These are phyloP conservation scores for Heliornis fulica DNA, from an alignment of 2,113 vertebrate genomes.

Conservation along the genomic window DNA sequence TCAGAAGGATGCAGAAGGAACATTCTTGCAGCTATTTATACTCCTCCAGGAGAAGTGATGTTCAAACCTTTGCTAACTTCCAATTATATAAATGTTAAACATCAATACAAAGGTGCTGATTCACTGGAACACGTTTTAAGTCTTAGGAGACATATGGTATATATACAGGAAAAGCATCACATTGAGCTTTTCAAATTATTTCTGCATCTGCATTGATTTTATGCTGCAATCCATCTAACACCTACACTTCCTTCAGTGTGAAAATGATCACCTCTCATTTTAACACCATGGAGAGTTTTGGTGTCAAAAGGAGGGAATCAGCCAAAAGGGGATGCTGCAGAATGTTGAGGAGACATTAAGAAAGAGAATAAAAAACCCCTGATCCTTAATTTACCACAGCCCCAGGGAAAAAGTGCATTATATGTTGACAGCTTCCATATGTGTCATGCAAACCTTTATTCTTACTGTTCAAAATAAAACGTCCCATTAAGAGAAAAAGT, in stretches of 20 bases:
- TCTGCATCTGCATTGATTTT: constrained; percentile 48
- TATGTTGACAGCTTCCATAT: constrained; percentile 69
- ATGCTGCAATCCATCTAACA: constrained; percentile 8
- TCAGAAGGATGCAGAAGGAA: background rate
- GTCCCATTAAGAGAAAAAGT: constrained; percentile 44
- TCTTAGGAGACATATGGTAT: background rate
- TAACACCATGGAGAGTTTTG: background rate
- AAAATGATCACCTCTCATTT: constrained; percentile 28
- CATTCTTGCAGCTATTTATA: background rate
- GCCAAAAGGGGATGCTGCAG: background rate
- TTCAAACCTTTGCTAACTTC: background rate
- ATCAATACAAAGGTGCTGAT: constrained; percentile 36
- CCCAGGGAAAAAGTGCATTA: constrained; percentile 38
- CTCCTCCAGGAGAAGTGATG: background rate
- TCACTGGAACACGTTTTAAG: background rate
- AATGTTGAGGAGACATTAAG: constrained; percentile 14
- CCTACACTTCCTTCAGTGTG: background rate
- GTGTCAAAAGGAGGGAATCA: constrained; percentile 1
- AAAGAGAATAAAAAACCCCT: background rate
- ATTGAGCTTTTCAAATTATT: background rate
- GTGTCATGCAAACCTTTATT: constrained; percentile 64
- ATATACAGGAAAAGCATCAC: background rate
- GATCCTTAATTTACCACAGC: constrained; percentile 51
- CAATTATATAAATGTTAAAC: constrained; percentile 15
- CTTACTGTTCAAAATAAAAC: constrained; percentile 53